Conservation (phyloP, 1,140 invertebrate genomes). For the Bombus ignitus region DNA sequence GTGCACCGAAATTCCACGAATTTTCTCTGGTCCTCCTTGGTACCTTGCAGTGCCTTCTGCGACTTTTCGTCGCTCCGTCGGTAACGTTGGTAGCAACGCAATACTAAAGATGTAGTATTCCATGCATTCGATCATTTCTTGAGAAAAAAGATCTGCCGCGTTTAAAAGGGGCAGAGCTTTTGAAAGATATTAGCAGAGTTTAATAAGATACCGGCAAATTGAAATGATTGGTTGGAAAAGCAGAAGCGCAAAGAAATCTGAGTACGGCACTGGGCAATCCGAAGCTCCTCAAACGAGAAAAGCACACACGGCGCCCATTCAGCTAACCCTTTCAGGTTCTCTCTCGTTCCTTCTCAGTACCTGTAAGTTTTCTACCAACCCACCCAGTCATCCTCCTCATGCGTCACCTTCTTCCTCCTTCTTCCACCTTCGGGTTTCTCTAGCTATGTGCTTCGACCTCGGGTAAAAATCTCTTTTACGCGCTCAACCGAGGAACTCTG, state of each 20-base stretch:
- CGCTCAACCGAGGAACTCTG: conserved; percentile 62
- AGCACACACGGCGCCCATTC: conserved; percentile 77
- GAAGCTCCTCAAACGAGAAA: conserved; percentile 75
- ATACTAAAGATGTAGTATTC: background rate
- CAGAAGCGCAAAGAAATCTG: conserved; percentile 36
- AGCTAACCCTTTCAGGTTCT: conserved; percentile 76
- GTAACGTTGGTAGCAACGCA: background rate
- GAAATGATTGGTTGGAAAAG: conserved; percentile 44
- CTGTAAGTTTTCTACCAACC: conserved; percentile 53
- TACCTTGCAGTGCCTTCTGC: conserved; percentile 1
- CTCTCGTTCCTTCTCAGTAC: conserved; percentile 54
- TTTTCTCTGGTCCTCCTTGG: background rate
- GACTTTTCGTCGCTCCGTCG: conserved; percentile 9
- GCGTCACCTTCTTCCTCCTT: conserved; percentile 54
- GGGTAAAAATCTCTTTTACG: conserved; percentile 76
- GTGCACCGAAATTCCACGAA: conserved; percentile 10
- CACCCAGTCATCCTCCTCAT: conserved; percentile 43
- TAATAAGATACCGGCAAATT: conserved; percentile 33
- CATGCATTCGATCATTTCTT: background rate
- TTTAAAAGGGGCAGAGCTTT: background rate
- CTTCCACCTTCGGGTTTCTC: conserved; percentile 43
- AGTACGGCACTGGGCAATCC: conserved; percentile 73
- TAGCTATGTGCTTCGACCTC: conserved; percentile 54
- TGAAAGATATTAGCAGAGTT: background rate
- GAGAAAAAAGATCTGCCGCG: background rate